phyloP scores from a whole-genome alignment of 1,140 invertebrate species.

The Muscidifurax raptorellus region DNA sequence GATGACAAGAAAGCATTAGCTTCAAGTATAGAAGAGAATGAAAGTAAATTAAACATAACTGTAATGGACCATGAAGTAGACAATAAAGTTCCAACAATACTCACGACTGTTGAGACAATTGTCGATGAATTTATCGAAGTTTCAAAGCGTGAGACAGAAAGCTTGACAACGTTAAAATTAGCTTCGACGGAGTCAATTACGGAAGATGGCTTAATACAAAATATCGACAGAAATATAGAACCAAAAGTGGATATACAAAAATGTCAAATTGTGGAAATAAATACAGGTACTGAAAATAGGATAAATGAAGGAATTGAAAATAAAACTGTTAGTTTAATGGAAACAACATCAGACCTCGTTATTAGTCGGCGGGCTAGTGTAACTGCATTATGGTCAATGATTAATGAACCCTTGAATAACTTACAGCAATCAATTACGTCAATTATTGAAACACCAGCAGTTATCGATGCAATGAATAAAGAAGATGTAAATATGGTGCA shows the following conservation, averaged over 20 bases:
- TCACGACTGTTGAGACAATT: slow-evolving; percentile 62
- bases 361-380: slow-evolving; percentile 51
- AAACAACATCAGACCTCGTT: slow-evolving; percentile 41
- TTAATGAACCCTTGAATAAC: slow-evolving; percentile 59
- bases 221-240: background rate
- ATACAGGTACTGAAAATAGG: background rate
- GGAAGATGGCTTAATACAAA: background rate
- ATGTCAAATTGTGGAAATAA: background rate
- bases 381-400: slow-evolving; percentile 55
- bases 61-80: background rate
- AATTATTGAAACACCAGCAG: slow-evolving; percentile 56
- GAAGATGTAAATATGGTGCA: slow-evolving; percentile 36
- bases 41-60: slow-evolving; percentile 1
- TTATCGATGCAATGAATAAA: slow-evolving; percentile 56
- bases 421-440: slow-evolving; percentile 63
- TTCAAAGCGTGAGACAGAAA: slow-evolving; percentile 65
- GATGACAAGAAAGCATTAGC: background rate
- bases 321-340: slow-evolving; percentile 14
- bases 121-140: slow-evolving; percentile 68
- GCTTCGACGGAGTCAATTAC: slow-evolving; percentile 21
- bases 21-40: background rate
- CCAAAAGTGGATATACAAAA: background rate
- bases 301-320: background rate
- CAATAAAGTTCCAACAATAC: slow-evolving; percentile 52
- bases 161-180: slow-evolving; percentile 56